Base-by-base conservation (phyloP, 2,113 vertebrate genomes). In the Callopanchax toddi region DNA sequence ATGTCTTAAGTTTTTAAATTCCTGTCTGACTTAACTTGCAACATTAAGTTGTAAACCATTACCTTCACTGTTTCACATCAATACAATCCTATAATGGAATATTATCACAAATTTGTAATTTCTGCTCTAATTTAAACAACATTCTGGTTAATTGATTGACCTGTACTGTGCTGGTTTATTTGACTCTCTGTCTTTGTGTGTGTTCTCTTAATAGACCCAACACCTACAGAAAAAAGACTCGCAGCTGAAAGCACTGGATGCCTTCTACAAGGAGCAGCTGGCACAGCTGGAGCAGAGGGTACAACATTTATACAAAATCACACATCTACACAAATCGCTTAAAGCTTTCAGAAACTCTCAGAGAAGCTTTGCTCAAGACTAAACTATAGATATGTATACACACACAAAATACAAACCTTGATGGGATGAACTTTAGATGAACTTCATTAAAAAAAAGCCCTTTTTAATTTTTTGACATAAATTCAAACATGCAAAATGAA, bases 221-320 rank as follows among this genome's bases (percentile, higher is more conserved):
- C 91, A 94, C 71, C 91, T 98, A 72, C 92, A 95, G 66, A 91
- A 88, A 81, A 94, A 91, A 68, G 94, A 97, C 52, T 79, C 84
- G 2, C 94, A 96, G 82, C 65, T 97, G 80, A 92, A 90, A 68
- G 79, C 71, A 0, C 84, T 91, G 40, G 92, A 95, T 3, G 71
- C 81, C 45, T 95, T 97, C 89, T 96, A 92, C 62, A 94, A 91
- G 79, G 96, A 97, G 78, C 96, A 98, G 86, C 60, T 97, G 85
- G 86, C 86, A 50, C 91, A 83, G 63, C 91, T 98, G 54, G 95
- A 96, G 79, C 94, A 79, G 79, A 95, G 93, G 96, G 96, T 98
- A 84, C 79, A 39, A 34, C 43, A 70, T 45, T 48, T n/a, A n/a
- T n/a, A 67, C 44, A 37, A 2, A 39, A 59, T 48, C 54, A 60